These are phyloP conservation scores for Molanna angustata DNA, from an alignment of 2,888 invertebrate species.

Conservation along the genomic window DNA sequence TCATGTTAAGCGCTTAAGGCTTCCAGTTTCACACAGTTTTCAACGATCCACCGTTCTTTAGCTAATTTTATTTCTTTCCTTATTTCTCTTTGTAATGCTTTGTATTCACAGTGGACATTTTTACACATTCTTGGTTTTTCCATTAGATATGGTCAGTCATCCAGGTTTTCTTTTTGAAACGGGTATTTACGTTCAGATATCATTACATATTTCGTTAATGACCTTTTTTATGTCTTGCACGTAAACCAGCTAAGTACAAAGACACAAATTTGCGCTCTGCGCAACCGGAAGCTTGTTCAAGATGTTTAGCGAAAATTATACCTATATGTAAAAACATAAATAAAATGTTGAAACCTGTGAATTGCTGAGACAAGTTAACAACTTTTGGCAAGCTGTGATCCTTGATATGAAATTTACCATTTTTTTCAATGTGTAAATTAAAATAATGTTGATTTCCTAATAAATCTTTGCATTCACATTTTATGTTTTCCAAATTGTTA, in stretches of 20 bases:
- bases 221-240: background rate
- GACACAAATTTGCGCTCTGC: too few relatives aligned
- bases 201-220: background rate
- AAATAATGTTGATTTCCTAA: conserved; percentile 14
- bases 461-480: background rate
- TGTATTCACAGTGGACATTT: background rate
- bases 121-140: background rate
- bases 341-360: too few relatives aligned
- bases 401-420: conserved; percentile 9
- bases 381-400: conserved; percentile 20
- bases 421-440: conserved; percentile 1
- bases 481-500: background rate
- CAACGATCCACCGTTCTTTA: background rate
- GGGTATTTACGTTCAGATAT: background rate
- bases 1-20: background rate
- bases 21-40: background rate
- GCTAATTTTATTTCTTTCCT: background rate
- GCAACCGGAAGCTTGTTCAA: too few relatives aligned
- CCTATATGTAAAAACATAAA: too few relatives aligned
- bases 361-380: background rate
- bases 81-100: background rate
- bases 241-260: too few relatives aligned
- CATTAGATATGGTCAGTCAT: conserved; percentile 6
- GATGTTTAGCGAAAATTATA: too few relatives aligned
- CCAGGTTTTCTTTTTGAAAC: background rate